These are phyloP conservation scores for Spongilla lacustris DNA, from an alignment of 37 sponge, comb jelly and placozoan species.

Conservation along the genomic window DNA sequence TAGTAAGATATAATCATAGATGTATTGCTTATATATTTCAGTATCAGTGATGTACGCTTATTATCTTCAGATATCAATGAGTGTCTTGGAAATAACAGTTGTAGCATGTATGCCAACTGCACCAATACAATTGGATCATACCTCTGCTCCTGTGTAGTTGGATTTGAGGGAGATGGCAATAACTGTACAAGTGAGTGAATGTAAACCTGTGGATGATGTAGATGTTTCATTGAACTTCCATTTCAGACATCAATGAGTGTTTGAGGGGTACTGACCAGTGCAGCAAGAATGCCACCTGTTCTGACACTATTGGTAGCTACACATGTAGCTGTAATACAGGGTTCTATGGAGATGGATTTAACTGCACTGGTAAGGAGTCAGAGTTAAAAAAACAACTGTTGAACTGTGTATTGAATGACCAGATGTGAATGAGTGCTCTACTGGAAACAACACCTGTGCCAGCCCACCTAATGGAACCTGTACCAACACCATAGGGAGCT, in stretches of 20 bases:
- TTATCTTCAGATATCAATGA: not conserved
- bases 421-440: not conserved
- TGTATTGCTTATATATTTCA: not conserved
- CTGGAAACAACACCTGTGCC: conserved; percentile 4
- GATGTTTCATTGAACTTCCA: not conserved
- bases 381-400: not conserved
- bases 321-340: conserved; percentile 21
- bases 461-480: conserved; percentile 13
- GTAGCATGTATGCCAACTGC: conserved; percentile 26
- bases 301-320: conserved; percentile 18
- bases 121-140: conserved; percentile 47
- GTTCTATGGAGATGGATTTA: conserved; percentile 24
- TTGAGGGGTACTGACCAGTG: not conserved
- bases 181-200: conserved; percentile 37
- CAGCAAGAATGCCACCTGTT: conserved; percentile 17
- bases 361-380: conserved; percentile 2
- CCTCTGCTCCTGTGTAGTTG: conserved; percentile 31
- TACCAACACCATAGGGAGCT: conserved; percentile 41
- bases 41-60: not conserved
- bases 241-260: conserved; percentile 23
- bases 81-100: not conserved
- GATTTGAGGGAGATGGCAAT: conserved; percentile 37
- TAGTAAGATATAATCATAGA: not conserved
- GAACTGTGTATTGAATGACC: not conserved
- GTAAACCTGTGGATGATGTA: not conserved